Conservation (phyloP, 35 echinoderm and acorn worm species). For the Amphiura filiformis region DNA sequence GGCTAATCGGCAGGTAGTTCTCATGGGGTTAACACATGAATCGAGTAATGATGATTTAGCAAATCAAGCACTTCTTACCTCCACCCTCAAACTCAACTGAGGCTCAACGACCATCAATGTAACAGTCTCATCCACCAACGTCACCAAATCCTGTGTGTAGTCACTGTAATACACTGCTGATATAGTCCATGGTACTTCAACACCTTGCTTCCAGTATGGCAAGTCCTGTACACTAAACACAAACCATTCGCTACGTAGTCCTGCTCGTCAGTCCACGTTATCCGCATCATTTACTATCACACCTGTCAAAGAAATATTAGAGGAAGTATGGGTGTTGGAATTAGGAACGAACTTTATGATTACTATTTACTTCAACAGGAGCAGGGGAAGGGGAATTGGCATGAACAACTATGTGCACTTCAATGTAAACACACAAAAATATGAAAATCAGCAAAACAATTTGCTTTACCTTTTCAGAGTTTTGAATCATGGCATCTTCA, state of each 20-base stretch:
- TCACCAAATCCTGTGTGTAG: constrained; percentile 31
- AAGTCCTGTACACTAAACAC: constrained; percentile 57
- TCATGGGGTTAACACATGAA: too few relatives aligned
- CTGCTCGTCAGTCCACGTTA: constrained; percentile 45
- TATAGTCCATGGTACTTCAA: constrained; percentile 42
- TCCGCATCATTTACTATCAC: constrained; percentile 74
- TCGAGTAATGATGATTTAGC: too few relatives aligned
- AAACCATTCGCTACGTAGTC: constrained; percentile 45
- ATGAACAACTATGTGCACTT: too few relatives aligned
- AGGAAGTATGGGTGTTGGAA: not conserved
- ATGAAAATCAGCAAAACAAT: too few relatives aligned
- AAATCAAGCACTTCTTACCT: constrained; percentile 52
- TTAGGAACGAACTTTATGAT: not conserved
- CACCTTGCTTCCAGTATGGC: constrained; percentile 49
- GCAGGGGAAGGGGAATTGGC: too few relatives aligned
- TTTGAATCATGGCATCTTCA: too few relatives aligned
- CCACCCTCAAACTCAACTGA: constrained; percentile 57
- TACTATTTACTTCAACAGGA: too few relatives aligned
- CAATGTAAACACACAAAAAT: too few relatives aligned
- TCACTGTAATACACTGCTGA: constrained; percentile 56
- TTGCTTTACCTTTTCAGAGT: too few relatives aligned
- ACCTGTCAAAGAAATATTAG: constrained; percentile 28
- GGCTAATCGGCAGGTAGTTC: too few relatives aligned
- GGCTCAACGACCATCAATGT: constrained; percentile 70
- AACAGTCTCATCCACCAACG: constrained; percentile 35